phyloP scores from a whole-genome alignment of 2,113 vertebrate species.

The Rhineura floridana region DNA sequence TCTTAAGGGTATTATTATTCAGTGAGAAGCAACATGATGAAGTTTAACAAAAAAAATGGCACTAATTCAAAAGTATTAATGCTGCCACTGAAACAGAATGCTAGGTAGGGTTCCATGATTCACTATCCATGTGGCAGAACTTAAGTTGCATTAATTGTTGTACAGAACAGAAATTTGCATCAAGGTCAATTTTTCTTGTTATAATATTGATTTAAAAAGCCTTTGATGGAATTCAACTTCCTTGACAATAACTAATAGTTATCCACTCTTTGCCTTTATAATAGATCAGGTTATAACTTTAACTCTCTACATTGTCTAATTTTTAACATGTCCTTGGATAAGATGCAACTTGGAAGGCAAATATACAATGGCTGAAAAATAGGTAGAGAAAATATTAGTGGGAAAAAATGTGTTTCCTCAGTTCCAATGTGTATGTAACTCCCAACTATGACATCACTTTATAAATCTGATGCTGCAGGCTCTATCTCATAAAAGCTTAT shows the following conservation, averaged over 20 bases:
- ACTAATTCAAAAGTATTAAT: conserved; percentile 1
- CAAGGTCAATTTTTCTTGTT: not conserved
- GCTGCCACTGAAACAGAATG: not conserved
- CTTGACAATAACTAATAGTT: not conserved
- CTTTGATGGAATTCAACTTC: not conserved
- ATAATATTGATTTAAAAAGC: not conserved
- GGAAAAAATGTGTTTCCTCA: not conserved
- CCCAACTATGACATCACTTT: not conserved
- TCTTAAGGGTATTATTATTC: conserved; percentile 56
- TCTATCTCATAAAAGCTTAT: not conserved
- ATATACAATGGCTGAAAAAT: not conserved
- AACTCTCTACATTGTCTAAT: not conserved
- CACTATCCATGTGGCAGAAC: not conserved
- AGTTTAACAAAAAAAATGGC: conserved; percentile 2
- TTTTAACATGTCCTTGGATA: not conserved
- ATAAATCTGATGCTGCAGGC: not conserved
- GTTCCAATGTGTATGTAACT: too few relatives aligned
- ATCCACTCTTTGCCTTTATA: not conserved
- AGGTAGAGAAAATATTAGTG: too few relatives aligned
- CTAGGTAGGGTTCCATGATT: not conserved
- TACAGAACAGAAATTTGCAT: not conserved
- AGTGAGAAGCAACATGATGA: conserved; percentile 34
- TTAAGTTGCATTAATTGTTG: not conserved
- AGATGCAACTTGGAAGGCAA: not conserved
- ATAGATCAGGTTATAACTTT: not conserved